phyloP scores from a whole-genome alignment of 1,140 invertebrate species.

The Calliphora vicina region DNA sequence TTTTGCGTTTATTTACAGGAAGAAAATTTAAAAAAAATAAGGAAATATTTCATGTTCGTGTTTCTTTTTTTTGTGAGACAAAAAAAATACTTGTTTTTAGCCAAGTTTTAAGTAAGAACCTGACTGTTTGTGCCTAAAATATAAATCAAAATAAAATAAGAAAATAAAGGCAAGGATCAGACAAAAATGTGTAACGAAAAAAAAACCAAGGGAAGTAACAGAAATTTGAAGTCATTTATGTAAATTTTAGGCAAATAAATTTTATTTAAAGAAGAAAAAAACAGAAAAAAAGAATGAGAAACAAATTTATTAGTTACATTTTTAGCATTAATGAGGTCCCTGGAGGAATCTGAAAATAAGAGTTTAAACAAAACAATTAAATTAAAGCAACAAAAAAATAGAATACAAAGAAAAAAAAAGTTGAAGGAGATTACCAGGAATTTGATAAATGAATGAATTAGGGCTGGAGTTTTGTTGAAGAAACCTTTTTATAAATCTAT shows the following conservation, averaged over 20 bases:
- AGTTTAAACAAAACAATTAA: constrained; percentile 10
- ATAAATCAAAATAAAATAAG: background rate
- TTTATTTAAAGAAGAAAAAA: background rate
- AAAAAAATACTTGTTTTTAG: background rate
- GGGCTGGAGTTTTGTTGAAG: no score
- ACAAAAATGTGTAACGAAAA: no score
- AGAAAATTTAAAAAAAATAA: no score
- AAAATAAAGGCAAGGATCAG: background rate
- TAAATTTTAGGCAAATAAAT: background rate
- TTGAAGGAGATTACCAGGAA: background rate
- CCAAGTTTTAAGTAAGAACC: background rate
- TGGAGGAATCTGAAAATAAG: background rate
- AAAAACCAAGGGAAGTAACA: background rate
- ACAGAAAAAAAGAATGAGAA: background rate
- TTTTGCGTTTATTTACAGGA: no score
- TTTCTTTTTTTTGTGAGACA: background rate
- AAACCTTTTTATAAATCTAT: no score
- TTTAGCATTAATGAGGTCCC: background rate
- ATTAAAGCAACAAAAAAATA: background rate
- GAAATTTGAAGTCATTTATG: background rate
- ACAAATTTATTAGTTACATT: background rate
- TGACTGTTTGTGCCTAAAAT: background rate
- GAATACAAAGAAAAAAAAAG: background rate
- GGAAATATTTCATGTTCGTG: background rate
- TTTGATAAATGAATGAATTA: background rate